Evolutionary conservation across 2,888 invertebrate genomes (phyloP).

Genomic region (Aradus depressus): DNA sequence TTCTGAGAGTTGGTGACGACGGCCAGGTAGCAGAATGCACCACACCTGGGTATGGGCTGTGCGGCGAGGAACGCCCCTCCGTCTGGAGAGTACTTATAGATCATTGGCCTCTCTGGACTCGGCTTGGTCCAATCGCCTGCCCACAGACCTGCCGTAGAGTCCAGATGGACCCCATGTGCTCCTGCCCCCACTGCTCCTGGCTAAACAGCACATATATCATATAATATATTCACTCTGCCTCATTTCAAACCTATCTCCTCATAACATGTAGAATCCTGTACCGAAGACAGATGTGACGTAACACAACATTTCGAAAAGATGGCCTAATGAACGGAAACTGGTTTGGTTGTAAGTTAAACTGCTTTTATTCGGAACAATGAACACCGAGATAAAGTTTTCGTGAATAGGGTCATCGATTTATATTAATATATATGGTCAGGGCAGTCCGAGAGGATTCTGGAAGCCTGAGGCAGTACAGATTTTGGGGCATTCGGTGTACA

Average conservation of each 20-base stretch:
- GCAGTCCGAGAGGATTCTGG: too few relatives aligned
- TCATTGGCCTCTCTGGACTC: slow-evolving; percentile 36
- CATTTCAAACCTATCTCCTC: too few relatives aligned
- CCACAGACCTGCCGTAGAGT: slow-evolving; percentile 28
- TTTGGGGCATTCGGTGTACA: too few relatives aligned
- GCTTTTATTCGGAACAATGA: too few relatives aligned
- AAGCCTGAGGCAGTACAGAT: too few relatives aligned
- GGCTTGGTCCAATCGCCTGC: slow-evolving; percentile 29
- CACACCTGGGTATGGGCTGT: slow-evolving; percentile 46
- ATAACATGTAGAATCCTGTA: too few relatives aligned
- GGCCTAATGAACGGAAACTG: not conserved
- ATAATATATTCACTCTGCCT: slow-evolving; percentile 11
- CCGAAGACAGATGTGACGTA: too few relatives aligned
- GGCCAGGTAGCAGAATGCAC: slow-evolving; percentile 47
- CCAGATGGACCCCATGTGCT: slow-evolving; percentile 28
- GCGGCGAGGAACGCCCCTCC: slow-evolving; percentile 46
- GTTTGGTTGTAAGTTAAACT: too few relatives aligned
- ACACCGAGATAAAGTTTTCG: too few relatives aligned
- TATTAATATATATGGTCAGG: too few relatives aligned
- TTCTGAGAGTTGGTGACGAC: slow-evolving; percentile 37
- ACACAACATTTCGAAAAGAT: not conserved
- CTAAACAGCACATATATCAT: too few relatives aligned
- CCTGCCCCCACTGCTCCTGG: slow-evolving; percentile 35
- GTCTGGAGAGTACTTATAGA: slow-evolving; percentile 43
- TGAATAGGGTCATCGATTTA: too few relatives aligned